Conservation (phyloP, 2,888 invertebrate species). For the Polydrusus cervinus region DNA sequence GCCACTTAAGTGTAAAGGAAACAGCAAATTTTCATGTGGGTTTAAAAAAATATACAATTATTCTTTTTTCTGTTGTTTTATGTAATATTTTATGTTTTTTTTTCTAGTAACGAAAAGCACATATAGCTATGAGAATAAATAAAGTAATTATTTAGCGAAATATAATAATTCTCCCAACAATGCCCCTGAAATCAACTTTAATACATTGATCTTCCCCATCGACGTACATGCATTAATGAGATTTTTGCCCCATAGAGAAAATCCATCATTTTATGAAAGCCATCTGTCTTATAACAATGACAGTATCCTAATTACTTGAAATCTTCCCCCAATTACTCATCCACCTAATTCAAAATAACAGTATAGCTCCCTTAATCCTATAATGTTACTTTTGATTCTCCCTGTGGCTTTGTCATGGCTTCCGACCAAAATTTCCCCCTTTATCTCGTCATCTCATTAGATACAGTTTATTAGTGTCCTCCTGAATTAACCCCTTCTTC, state of each 20-base stretch:
- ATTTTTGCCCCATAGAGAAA: constrained; percentile 18
- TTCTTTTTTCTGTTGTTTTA: too few relatives aligned
- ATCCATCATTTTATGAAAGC: constrained; percentile 48
- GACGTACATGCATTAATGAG: constrained; percentile 38
- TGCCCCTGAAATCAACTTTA: background rate
- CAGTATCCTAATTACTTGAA: constrained; percentile 56
- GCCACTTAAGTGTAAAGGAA: too few relatives aligned
- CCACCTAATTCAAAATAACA: constrained; percentile 40
- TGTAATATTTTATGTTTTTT: too few relatives aligned
- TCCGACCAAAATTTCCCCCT: constrained; percentile 41
- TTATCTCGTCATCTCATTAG: constrained; percentile 46
- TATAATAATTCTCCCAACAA: too few relatives aligned
- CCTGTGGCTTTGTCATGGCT: constrained; percentile 40
- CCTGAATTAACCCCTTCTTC: constrained; percentile 29
- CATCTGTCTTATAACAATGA: constrained; percentile 53
- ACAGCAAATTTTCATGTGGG: too few relatives aligned
- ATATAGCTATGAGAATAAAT: too few relatives aligned
- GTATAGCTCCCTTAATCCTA: constrained; percentile 38
- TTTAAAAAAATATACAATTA: too few relatives aligned
- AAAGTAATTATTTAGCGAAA: too few relatives aligned
- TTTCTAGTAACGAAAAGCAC: too few relatives aligned
- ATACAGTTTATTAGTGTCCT: constrained; percentile 40
- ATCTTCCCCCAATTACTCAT: constrained; percentile 60
- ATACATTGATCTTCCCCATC: constrained; percentile 23
- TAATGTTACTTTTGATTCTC: constrained; percentile 51